A percentile compares a stretch with the other conserved stretches of the same genome.
These are phyloP conservation scores for Epinotia brunnichana DNA, from an alignment of 2,888 invertebrate genomes.

Conservation along the genomic window DNA sequence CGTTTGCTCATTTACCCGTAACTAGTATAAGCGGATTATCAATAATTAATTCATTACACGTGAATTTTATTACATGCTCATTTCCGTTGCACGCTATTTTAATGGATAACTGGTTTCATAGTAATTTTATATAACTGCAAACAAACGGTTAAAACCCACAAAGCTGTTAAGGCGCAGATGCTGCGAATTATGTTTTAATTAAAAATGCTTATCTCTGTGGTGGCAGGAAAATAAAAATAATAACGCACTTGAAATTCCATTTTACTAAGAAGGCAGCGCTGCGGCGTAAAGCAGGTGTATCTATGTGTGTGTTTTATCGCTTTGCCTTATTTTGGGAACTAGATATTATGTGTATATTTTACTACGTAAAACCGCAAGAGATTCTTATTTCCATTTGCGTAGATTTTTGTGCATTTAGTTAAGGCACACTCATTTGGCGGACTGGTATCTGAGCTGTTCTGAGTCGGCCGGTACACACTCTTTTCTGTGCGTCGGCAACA, in stretches of 20 bases:
- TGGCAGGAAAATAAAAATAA: conserved; percentile 19
- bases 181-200: conserved; percentile 28
- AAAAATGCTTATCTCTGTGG: conserved; percentile 29
- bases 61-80: neutral
- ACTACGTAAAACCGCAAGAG: neutral
- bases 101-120: neutral
- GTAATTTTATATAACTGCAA: neutral
- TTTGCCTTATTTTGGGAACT: neutral
- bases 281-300: neutral
- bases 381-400: neutral
- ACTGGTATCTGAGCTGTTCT: too few species aligned
- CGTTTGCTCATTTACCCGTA: too few species aligned
- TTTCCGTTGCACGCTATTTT: neutral
- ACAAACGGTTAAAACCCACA: neutral
- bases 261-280: neutral
- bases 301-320: neutral
- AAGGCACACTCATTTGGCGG: neutral
- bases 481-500: too few species aligned
- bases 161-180: neutral
- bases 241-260: conserved; percentile 12
- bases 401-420: neutral
- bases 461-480: too few species aligned
- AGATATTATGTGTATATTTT: conserved; percentile 1
- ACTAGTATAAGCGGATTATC: too few species aligned
- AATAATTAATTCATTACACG: too few species aligned